Evolutionary conservation across 2,113 vertebrate genomes (phyloP), one percentile per base, ranked within the genome.

Genomic region (Cephalopholis sonnerati): DNA sequence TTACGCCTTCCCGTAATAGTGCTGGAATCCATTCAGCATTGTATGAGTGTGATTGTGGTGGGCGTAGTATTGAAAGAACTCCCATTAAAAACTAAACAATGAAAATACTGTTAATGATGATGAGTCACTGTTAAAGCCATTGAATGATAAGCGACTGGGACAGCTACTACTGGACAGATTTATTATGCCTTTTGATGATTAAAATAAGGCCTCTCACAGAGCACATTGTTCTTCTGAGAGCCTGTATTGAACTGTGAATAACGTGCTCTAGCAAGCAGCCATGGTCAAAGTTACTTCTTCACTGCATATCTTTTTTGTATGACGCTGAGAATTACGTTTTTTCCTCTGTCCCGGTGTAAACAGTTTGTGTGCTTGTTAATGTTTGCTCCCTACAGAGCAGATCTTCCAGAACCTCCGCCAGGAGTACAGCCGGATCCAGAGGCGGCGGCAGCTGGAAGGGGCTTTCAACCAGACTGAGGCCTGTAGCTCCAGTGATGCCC

Each of bases 351-450:
- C 22, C 53, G 7, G 13, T 73, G 73, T n/a, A 27, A 75, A 68
- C 55, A 1, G 11, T 82, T 57, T 66, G 54, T 77, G 78, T 73
- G 74, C 79, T 79, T 81, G 80, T 74, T 44, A 32, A 41, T n/a
- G 46, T 62, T 55, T 75, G 4, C 27, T 50, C 39, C 75, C 63
- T 74, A 86, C 93, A 98, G 97, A 98, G 94, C 97, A 97, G 93
- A 97, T 97, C 94, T 97, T 98, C 93, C 96, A 97, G 93, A 98
- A 98, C 94, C 96, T 98, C 86, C 97, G 96, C 87, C 96, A 98
- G 94, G 97, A 97, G 95, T 98, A 97, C 93, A 97, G 94, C 90
- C 96, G 97, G 73, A 97, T 96, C 92, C 97, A 97, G 94, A 95
- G 96, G 94, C 95, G 97, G 92, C 96, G 96, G 93, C 97, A 97